These are phyloP conservation scores for Colletes gigas DNA, from an alignment of 1,140 invertebrate species.

Conservation along the genomic window DNA sequence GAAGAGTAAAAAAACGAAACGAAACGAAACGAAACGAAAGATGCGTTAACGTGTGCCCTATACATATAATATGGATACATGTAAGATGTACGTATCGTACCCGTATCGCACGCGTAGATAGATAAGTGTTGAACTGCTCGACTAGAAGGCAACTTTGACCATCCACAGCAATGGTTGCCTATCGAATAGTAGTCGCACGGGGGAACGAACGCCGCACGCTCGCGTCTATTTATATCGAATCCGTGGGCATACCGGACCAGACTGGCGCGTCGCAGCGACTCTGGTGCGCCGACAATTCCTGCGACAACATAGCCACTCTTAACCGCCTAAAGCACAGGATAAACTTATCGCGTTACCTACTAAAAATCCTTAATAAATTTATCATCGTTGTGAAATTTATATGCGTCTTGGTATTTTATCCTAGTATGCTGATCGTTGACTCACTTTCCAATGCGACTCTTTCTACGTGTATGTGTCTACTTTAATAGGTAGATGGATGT, in stretches of 20 bases:
- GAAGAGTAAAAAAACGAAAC: neutral
- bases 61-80: neutral
- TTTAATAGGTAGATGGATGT: no score
- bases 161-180: neutral
- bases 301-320: neutral
- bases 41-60: no score
- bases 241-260: conserved; percentile 66
- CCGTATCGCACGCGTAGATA: neutral
- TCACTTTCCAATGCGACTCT: no score
- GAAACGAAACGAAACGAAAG: no score
- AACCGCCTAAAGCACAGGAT: neutral
- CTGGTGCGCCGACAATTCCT: conserved; percentile 16
- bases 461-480: no score
- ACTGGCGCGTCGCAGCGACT: conserved; percentile 38
- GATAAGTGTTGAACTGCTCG: conserved; percentile 3
- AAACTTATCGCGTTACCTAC: neutral
- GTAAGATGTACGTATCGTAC: neutral
- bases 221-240: conserved; percentile 63
- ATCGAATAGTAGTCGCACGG: conserved; percentile 39
- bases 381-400: neutral
- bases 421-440: no score
- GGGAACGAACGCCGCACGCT: conserved; percentile 29
- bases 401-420: neutral
- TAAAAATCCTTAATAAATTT: neutral
- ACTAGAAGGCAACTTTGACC: conserved; percentile 16